A percentile compares a stretch with the other conserved stretches of the same genome.
phyloP scores from a whole-genome alignment of 2,113 vertebrate genomes.

The Erinaceus europaeus region DNA sequence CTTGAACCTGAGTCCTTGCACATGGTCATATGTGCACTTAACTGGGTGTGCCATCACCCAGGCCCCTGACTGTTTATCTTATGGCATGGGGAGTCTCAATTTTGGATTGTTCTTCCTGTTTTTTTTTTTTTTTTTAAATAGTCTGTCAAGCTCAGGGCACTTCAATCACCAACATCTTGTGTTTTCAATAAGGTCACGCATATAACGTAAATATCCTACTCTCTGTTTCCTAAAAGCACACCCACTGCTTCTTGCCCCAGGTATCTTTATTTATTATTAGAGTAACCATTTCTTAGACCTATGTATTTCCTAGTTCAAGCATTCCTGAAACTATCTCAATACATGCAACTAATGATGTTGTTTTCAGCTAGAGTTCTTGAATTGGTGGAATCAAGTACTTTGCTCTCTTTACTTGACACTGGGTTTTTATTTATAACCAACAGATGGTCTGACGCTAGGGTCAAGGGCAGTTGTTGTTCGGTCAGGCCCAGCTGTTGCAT shows the following conservation, averaged over 20 bases:
- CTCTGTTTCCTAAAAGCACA: constrained; percentile 13
- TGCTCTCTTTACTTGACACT: constrained; percentile 28
- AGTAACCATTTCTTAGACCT: neutral
- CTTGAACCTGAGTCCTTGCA: neutral
- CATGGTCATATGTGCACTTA: neutral
- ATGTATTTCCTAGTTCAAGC: neutral
- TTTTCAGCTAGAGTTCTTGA: constrained; percentile 35
- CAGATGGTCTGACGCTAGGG: constrained; percentile 48
- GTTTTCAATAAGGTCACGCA: neutral
- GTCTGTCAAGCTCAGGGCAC: neutral
- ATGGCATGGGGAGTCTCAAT: too few species aligned
- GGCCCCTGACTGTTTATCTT: too few species aligned
- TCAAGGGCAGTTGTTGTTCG: constrained; percentile 60
- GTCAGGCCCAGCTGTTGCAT: constrained; percentile 53
- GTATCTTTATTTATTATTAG: neutral
- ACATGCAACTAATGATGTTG: neutral
- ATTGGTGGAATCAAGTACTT: constrained; percentile 8
- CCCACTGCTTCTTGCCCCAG: neutral
- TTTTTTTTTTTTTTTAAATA: too few species aligned
- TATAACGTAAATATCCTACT: neutral
- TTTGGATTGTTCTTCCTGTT: neutral
- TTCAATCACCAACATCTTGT: neutral
- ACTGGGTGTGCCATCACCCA: neutral
- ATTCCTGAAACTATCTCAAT: constrained; percentile 4
- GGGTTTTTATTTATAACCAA: constrained; percentile 61